Percentiles rank a stretch among this genome's conserved stretches.
Evolutionary conservation across 2,113 vertebrate species (phyloP).

Genomic region (Chlamydotis undulata): DNA sequence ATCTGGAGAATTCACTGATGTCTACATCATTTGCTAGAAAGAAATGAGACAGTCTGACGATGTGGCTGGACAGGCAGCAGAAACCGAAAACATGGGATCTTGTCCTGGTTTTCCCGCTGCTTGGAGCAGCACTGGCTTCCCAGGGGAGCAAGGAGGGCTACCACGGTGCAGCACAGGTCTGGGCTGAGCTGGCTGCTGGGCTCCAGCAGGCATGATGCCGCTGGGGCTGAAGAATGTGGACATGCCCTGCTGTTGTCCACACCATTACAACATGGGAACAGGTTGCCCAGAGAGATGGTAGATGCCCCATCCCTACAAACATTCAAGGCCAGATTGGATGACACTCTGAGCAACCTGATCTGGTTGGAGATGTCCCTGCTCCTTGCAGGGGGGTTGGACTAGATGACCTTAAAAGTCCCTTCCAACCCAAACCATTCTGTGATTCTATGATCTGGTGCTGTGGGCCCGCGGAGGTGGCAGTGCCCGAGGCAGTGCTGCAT

Average conservation of each 20-base stretch:
- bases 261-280: rapidly evolving
- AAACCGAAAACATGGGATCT: neutral
- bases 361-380: no score
- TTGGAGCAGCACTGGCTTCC: neutral
- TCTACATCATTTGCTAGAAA: neutral
- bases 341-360: no score
- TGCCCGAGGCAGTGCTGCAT: neutral
- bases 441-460: neutral
- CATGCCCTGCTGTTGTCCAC: neutral
- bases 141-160: rapidly evolving
- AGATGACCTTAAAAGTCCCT: no score
- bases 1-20: constrained; percentile 21
- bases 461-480: neutral
- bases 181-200: neutral
- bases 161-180: rapidly evolving
- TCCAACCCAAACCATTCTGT: no score
- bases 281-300: no score
- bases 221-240: neutral
- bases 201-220: neutral
- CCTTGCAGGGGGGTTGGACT: no score
- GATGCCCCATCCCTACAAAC: no score
- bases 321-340: no score
- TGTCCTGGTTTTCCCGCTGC: neutral
- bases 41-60: neutral
- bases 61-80: neutral